Base-by-base conservation (phyloP, 2,888 invertebrate genomes). In the Antheraea assamensis region DNA sequence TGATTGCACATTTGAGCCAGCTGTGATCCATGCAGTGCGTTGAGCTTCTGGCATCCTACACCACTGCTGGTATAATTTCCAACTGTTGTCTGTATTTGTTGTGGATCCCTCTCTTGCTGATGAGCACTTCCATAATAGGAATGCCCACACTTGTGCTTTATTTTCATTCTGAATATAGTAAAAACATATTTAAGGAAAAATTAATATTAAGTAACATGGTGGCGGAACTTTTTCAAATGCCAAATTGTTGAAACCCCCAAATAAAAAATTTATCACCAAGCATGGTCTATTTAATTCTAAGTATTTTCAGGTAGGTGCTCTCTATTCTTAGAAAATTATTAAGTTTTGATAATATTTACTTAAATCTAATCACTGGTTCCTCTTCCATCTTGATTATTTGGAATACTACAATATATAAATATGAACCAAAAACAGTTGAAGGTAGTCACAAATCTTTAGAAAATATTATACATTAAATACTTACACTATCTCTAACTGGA, bases 101-200 rank as follows among this genome's bases (percentile, higher is more conserved):
- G 92, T 89, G 55, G 89, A 92, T 76, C 92, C 94, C 80, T 94
- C 94, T 0, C 92, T 82, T 0, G 89, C 90, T 31, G 93, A 93
- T 66, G 94, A 94, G 77, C 94, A 94, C 84, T 98, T 98, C 98
- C 98, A 98, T 66, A 98, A 87, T 7, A 97, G 92, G 85, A 97
- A 98, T 61, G 97, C 98, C 98, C 98, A 98, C 17, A 98, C 97
- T 91, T 97, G 97, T 15, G 97, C 96, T 88, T 97, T 97, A 75
- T 96, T 96, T 88, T 97, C 97, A 87, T 96, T 96, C 95, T 97
- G 89, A 68, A 87, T 76, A 77, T 70, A n/a, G 66, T 4, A 73
- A 76, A 71, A 55, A 17, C 70, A n/a, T n/a, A n/a, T n/a, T n/a
- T n/a, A n/a, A n/a, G n/a, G n/a, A n/a, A n/a, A n/a, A n/a, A n/a